Conservation (phyloP, 2,797 vertebrate species). For the Hydrocynus forskahlii region DNA sequence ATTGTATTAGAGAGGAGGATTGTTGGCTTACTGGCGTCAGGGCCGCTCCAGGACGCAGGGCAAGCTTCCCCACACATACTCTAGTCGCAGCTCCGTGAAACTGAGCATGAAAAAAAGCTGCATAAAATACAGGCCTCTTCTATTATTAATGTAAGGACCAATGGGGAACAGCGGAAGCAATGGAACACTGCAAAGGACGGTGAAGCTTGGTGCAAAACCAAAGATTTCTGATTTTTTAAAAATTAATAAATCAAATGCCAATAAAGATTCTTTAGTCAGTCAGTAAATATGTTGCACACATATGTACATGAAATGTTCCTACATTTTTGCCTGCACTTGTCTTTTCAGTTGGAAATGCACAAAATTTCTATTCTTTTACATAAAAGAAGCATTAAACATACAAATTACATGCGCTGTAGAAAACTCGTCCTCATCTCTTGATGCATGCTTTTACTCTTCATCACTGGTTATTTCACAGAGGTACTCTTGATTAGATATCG, state of each 20-base stretch:
- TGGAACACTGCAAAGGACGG: slow-evolving; percentile 31
- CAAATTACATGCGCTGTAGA: too few species aligned
- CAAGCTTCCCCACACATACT: slow-evolving; percentile 62
- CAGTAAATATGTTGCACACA: not conserved
- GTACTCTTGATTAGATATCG: too few species aligned
- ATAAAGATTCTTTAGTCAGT: not conserved
- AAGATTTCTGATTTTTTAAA: not conserved
- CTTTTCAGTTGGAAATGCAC: not conserved
- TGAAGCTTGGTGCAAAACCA: not conserved
- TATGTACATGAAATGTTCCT: not conserved
- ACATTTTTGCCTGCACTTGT: not conserved
- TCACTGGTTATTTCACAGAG: too few species aligned
- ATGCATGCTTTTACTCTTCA: too few species aligned
- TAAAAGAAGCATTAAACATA: not conserved
- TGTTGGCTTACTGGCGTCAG: slow-evolving; percentile 42
- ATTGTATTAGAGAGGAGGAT: slow-evolving; percentile 70
- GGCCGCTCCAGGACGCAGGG: slow-evolving; percentile 56
- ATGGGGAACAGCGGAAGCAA: slow-evolving; percentile 58
- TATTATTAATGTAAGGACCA: slow-evolving; percentile 78
- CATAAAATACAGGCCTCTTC: slow-evolving; percentile 76
- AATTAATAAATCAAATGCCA: not conserved
- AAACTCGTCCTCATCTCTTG: too few species aligned
- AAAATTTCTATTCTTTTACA: not conserved
- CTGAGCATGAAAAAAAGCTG: slow-evolving; percentile 77
- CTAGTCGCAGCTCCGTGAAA: slow-evolving; percentile 78